Percentiles rank a stretch among this genome's conserved stretches.
These are phyloP conservation scores for Laothoe populi DNA, from an alignment of 2,888 invertebrate genomes.

Conservation along the genomic window DNA sequence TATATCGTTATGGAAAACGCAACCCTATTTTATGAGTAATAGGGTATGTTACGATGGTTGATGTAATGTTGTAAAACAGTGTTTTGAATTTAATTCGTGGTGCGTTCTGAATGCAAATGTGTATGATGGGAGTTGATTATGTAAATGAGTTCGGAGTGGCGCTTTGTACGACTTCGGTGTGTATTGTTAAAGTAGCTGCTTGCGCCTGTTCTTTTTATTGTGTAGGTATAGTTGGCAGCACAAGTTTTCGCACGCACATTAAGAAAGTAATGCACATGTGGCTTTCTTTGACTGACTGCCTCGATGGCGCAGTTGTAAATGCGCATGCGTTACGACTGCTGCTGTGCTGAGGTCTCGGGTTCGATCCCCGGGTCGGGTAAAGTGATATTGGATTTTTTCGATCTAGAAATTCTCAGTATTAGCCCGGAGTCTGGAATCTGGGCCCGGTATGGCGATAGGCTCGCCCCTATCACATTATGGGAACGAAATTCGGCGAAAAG, in stretches of 20 bases:
- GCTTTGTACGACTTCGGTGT: slow-evolving; percentile 53
- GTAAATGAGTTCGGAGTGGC: slow-evolving; percentile 65
- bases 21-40: slow-evolving; percentile 31
- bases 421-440: too few species aligned
- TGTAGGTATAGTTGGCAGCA: slow-evolving; percentile 16
- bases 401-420: too few species aligned
- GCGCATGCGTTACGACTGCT: too few species aligned
- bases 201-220: slow-evolving; percentile 39
- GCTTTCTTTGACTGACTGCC: too few species aligned
- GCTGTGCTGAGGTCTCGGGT: too few species aligned
- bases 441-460: too few species aligned
- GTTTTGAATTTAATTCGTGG: slow-evolving; percentile 67
- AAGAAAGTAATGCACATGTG: too few species aligned
- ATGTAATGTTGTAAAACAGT: slow-evolving; percentile 39
- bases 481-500: too few species aligned
- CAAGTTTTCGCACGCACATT: slow-evolving; percentile 8
- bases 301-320: too few species aligned
- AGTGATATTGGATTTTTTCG: neutral
- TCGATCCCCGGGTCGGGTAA: too few species aligned
- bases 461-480: too few species aligned
- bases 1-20: slow-evolving; percentile 32
- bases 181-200: slow-evolving; percentile 56
- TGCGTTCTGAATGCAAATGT: slow-evolving; percentile 76
- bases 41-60: slow-evolving; percentile 41
- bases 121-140: slow-evolving; percentile 77